phyloP scores from a whole-genome alignment of 2,888 invertebrate genomes.

The Metacarcinus magister region DNA sequence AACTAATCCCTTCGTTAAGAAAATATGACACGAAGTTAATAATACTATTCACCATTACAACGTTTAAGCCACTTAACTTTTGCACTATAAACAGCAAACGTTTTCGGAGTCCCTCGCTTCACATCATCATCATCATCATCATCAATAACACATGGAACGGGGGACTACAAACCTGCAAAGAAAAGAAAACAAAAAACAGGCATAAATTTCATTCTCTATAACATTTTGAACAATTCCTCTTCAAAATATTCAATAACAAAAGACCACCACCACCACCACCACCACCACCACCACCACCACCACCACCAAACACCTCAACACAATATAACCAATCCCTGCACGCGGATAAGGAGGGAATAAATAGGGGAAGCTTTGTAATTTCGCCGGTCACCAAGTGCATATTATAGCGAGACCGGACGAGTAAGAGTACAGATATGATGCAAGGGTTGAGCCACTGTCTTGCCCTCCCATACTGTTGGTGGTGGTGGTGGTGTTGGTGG shows the following conservation, averaged over 20 bases:
- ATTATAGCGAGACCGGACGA: not conserved
- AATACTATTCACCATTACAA: too few species aligned
- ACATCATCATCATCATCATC: too few species aligned
- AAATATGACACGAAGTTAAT: too few species aligned
- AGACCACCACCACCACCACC: not conserved
- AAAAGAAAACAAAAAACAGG: not conserved
- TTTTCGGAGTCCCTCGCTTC: too few species aligned
- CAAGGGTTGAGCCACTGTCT: not conserved
- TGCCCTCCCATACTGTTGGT: not conserved
- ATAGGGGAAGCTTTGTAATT: slow-evolving; percentile 26
- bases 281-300: not conserved
- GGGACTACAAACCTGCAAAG: too few species aligned
- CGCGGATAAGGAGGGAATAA: not conserved
- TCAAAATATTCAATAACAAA: not conserved
- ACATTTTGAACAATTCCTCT: not conserved
- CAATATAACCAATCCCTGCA: not conserved
- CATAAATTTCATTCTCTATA: not conserved
- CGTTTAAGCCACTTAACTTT: too few species aligned
- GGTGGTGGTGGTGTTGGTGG: too few species aligned
- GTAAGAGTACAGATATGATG: not conserved
- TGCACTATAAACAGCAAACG: too few species aligned
- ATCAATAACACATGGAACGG: too few species aligned
- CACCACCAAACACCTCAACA: not conserved
- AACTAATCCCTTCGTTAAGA: too few species aligned
- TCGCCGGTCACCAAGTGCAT: not conserved